Percentiles rank a stretch among this genome's conserved stretches.
phyloP scores from a whole-genome alignment of 2,888 invertebrate species.

The Epicampocera succincta region DNA sequence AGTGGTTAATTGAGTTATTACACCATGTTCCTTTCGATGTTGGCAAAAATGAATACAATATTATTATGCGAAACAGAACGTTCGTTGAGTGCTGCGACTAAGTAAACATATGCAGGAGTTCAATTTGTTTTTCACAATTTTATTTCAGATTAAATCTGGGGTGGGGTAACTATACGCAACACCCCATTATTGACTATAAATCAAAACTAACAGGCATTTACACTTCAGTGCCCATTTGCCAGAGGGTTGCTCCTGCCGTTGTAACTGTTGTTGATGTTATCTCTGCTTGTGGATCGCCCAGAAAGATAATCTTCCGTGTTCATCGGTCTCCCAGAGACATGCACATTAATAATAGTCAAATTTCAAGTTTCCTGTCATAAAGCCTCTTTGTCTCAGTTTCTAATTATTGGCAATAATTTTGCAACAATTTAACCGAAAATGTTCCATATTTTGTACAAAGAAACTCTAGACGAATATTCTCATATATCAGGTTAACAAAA shows the following conservation, averaged over 20 bases:
- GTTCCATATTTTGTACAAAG: not conserved
- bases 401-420: slow-evolving; percentile 63
- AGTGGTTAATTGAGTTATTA: slow-evolving; percentile 80
- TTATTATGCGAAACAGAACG: slow-evolving; percentile 39
- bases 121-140: slow-evolving; percentile 18
- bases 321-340: slow-evolving; percentile 15
- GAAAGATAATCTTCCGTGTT: slow-evolving; percentile 26
- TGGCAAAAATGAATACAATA: slow-evolving; percentile 30
- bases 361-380: slow-evolving; percentile 61
- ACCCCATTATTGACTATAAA: slow-evolving; percentile 57
- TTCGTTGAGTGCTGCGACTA: slow-evolving; percentile 16
- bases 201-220: slow-evolving; percentile 56
- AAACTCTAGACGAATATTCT: slow-evolving; percentile 5
- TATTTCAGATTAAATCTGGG: slow-evolving; percentile 25
- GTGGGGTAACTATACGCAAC: slow-evolving; percentile 49
- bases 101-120: slow-evolving; percentile 53
- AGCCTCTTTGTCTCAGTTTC: slow-evolving; percentile 56
- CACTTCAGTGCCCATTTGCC: slow-evolving; percentile 36
- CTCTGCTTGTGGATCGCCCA: slow-evolving; percentile 29
- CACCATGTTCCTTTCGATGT: slow-evolving; percentile 71
- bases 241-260: slow-evolving; percentile 29
- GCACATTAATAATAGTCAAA: slow-evolving; percentile 57
- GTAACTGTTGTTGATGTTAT: slow-evolving; percentile 33
- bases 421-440: slow-evolving; percentile 29
- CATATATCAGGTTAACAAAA: not conserved